Evolutionary conservation across 92 coral and sea anemone species (phyloP).

Genomic region (Nematostella vectensis): DNA sequence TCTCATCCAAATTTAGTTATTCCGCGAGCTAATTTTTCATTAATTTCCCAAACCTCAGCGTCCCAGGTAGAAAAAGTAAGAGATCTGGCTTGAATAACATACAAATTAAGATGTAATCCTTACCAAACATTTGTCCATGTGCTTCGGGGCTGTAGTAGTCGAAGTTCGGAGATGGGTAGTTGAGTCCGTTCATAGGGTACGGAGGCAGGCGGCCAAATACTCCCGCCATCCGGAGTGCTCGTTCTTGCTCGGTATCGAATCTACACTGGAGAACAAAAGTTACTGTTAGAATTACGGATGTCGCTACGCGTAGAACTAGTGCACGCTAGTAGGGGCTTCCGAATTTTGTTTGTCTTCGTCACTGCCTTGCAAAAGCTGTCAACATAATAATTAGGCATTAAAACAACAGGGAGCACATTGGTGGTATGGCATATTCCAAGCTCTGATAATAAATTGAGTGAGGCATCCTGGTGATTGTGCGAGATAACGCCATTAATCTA

Average conservation of each 20-base stretch:
- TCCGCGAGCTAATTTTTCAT: too few relatives aligned
- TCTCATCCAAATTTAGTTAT: too few relatives aligned
- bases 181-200: conserved; percentile 66
- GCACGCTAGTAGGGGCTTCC: background rate
- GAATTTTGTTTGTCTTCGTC: conserved; percentile 8
- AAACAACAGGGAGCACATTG: conserved; percentile 36
- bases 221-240: conserved; percentile 61
- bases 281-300: too few relatives aligned
- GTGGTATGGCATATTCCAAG: conserved; percentile 30
- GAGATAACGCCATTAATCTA: conserved; percentile 19
- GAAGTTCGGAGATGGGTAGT: conserved; percentile 61
- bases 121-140: conserved; percentile 48
- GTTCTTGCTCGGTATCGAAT: conserved; percentile 34
- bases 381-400: conserved; percentile 35
- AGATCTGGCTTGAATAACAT: background rate
- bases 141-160: conserved; percentile 74
- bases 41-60: too few relatives aligned
- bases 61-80: too few relatives aligned
- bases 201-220: conserved; percentile 89
- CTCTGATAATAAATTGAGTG: conserved; percentile 33
- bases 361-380: conserved; percentile 40
- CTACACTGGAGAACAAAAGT: conserved; percentile 19
- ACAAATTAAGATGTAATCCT: conserved; percentile 5
- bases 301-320: background rate
- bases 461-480: conserved; percentile 39